Percentiles rank a stretch among this genome's conserved stretches.
phyloP scores from a whole-genome alignment of 2,113 vertebrate genomes.

The Sinocyclocheilus rhinocerous region DNA sequence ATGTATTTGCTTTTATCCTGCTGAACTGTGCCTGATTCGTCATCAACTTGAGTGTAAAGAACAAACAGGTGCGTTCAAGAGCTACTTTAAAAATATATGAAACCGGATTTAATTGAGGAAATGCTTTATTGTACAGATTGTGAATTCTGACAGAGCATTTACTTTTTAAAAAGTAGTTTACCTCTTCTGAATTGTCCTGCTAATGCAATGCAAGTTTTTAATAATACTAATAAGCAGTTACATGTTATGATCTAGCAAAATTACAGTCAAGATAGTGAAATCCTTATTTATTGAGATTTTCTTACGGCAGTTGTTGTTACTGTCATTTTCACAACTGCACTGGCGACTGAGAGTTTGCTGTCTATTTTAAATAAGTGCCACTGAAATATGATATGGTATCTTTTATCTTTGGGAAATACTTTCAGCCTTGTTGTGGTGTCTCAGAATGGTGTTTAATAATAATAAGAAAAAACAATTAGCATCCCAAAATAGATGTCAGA shows the following conservation, averaged over 20 bases:
- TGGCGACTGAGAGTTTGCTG: neutral
- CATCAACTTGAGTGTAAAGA: neutral
- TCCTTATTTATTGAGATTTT: neutral
- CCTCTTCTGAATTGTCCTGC: neutral
- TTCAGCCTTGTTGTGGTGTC: constrained; percentile 53
- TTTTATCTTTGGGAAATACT: constrained; percentile 38
- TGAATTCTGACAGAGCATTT: neutral
- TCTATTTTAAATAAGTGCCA: neutral
- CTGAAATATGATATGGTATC: neutral
- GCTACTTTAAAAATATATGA: neutral
- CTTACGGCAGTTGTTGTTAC: neutral
- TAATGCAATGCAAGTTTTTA: neutral
- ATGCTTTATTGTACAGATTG: constrained; percentile 9
- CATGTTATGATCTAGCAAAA: neutral
- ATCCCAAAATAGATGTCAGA: constrained; percentile 65
- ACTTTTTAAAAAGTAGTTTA: neutral
- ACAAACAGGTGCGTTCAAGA: constrained; percentile 9
- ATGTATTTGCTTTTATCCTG: neutral
- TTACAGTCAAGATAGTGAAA: neutral
- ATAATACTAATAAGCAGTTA: neutral
- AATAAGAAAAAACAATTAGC: constrained; percentile 68
- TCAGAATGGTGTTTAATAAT: constrained; percentile 61
- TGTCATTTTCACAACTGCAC: neutral
- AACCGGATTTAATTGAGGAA: neutral
- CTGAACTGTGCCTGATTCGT: constrained; percentile 29